Evolutionary conservation across 2,888 invertebrate species (phyloP).

Genomic region (Stegana nigrithorax): DNA sequence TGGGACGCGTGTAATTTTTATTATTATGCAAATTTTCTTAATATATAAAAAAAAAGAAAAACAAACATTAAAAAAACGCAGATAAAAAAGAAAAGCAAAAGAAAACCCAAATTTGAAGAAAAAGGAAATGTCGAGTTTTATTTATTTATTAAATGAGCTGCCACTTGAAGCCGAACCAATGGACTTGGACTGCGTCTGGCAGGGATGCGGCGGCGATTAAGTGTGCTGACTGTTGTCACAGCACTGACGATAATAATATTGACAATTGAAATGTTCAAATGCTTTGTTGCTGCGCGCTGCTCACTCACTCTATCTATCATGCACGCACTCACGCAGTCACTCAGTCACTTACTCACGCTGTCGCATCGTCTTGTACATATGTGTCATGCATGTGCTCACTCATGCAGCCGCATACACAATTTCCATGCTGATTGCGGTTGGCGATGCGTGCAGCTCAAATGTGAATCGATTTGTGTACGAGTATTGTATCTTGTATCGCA

Average conservation of each 20-base stretch:
- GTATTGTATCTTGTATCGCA: no score
- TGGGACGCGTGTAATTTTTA: constrained; percentile 59
- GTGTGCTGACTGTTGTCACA: not conserved
- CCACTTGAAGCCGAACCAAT: no score
- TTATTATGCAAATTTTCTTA: not conserved
- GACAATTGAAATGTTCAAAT: constrained; percentile 9
- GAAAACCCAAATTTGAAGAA: not conserved
- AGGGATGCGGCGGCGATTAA: not conserved
- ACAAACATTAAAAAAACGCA: not conserved
- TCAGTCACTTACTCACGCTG: no score
- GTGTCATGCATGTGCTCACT: no score
- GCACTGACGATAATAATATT: not conserved
- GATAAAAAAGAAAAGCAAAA: not conserved
- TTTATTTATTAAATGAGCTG: constrained; percentile 11
- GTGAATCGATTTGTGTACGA: constrained; percentile 1
- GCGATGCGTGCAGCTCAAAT: constrained; percentile 3
- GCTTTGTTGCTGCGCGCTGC: no score
- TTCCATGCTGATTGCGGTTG: constrained; percentile 10
- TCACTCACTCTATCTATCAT: not conserved
- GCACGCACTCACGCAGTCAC: not conserved
- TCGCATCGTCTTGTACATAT: no score
- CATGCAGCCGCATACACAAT: no score
- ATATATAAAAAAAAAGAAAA: not conserved
- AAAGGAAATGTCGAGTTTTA: constrained; percentile 2
- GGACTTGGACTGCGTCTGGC: no score